Conservation (phyloP, 2,797 vertebrate genomes). For the Malacoctenus gilli region DNA sequence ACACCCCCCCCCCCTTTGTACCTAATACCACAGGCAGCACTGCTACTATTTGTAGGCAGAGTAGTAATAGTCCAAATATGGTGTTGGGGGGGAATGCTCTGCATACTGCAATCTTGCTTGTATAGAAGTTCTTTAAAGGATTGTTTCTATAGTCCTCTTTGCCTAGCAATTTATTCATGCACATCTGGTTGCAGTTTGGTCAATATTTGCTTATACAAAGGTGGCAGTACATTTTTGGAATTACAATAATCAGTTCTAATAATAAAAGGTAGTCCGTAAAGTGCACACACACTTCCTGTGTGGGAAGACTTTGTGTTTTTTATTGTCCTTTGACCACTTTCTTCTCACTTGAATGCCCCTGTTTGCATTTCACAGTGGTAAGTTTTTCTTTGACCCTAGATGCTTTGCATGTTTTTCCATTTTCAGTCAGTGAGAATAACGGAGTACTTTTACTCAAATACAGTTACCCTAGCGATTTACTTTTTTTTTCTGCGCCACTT, state of each 20-base stretch:
- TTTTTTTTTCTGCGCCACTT: accelerated
- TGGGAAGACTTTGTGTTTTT: too few relatives aligned
- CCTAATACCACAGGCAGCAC: constrained; percentile 14
- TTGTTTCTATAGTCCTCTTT: not conserved
- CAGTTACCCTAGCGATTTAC: too few relatives aligned
- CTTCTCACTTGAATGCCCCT: constrained; percentile 21
- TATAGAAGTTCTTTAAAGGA: constrained; percentile 7
- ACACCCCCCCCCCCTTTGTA: not conserved
- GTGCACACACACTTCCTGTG: not conserved
- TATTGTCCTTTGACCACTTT: too few relatives aligned
- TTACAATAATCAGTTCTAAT: not conserved
- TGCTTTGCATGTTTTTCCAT: constrained; percentile 11
- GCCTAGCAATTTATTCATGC: not conserved
- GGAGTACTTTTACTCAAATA: not conserved
- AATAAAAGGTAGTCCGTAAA: not conserved
- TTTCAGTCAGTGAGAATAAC: not conserved
- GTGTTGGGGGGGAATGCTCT: constrained; percentile 7
- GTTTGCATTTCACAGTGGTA: constrained; percentile 45
- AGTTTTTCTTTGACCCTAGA: constrained; percentile 10
- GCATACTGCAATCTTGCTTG: constrained; percentile 2
- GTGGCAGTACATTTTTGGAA: not conserved
- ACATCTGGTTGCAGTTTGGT: constrained; percentile 25
- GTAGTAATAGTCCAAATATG: constrained; percentile 2
- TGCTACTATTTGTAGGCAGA: constrained; percentile 22
- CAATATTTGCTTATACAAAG: not conserved